Conservation (phyloP, 2,113 vertebrate species). For the Hypocryptadius cinnamomeus region DNA sequence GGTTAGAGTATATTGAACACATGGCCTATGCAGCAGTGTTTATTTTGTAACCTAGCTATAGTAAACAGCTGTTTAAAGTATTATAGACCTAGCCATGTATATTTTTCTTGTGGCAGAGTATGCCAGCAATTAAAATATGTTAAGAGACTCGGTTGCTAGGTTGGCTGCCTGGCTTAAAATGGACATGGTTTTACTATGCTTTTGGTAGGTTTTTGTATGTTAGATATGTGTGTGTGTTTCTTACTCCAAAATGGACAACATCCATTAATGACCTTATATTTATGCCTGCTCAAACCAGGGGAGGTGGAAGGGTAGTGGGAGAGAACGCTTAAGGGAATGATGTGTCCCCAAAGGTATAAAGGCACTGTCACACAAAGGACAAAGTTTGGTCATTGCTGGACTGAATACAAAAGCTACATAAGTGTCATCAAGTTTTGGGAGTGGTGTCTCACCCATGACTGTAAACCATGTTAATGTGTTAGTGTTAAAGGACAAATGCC, state of each 20-base stretch:
- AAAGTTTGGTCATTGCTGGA: not conserved
- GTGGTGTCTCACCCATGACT: not conserved
- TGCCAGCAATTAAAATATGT: conserved; percentile 35
- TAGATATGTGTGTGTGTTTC: not conserved
- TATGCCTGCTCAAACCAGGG: not conserved
- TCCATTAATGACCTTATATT: not conserved
- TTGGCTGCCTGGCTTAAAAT: conserved; percentile 19
- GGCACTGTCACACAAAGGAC: not conserved
- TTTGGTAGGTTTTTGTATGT: not conserved
- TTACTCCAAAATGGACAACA: not conserved
- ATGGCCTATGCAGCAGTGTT: conserved; percentile 45
- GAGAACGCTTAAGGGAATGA: not conserved
- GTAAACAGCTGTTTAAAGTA: conserved; percentile 66
- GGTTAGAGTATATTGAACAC: conserved; percentile 37
- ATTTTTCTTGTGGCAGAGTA: conserved; percentile 46
- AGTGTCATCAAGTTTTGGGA: not conserved
- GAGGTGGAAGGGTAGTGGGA: not conserved
- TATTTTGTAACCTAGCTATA: conserved; percentile 67
- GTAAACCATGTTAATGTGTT: not conserved
- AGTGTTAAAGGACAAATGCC: not conserved
- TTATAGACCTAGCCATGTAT: conserved; percentile 53
- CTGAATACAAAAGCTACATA: not conserved
- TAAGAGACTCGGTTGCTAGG: not conserved
- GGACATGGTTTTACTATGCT: not conserved
- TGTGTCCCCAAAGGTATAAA: conserved; percentile 10